Percentiles rank a stretch among this genome's conserved stretches.
Evolutionary conservation across 2,113 vertebrate genomes (phyloP).

Genomic region (Gavia stellata): DNA sequence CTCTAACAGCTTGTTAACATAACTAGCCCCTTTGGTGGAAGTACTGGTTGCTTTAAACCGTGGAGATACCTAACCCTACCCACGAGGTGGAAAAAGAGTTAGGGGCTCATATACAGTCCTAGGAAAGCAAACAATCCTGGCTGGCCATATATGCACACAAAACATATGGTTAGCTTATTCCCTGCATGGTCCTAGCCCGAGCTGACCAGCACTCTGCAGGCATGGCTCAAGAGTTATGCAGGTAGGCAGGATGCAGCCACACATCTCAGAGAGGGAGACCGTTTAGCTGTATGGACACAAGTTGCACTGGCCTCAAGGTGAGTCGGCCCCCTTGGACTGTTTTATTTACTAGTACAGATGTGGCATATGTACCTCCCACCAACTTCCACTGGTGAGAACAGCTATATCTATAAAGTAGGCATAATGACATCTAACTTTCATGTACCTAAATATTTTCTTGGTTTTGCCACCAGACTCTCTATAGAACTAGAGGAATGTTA

Average conservation of each 20-base stretch:
- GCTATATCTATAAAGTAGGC: neutral
- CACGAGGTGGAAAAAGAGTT: neutral
- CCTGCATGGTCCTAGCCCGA: neutral
- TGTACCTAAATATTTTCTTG: neutral
- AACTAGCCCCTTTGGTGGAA: neutral
- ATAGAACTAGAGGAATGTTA: neutral
- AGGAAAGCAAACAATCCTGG: neutral
- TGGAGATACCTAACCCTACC: neutral
- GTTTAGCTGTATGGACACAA: neutral
- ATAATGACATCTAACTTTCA: neutral
- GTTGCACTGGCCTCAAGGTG: neutral
- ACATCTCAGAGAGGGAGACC: neutral
- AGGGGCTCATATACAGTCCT: neutral
- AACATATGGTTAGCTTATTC: neutral
- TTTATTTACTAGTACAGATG: neutral
- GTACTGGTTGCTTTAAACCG: neutral
- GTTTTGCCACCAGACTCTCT: neutral
- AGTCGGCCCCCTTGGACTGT: too few relatives aligned
- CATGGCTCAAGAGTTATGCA: rapidly evolving
- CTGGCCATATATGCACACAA: neutral
- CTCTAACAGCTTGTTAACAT: neutral
- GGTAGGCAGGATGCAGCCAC: neutral
- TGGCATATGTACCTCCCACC: neutral
- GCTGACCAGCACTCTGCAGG: neutral
- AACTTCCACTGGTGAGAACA: neutral